Conservation (phyloP, 2,797 vertebrate genomes). For the Tinamus major region DNA sequence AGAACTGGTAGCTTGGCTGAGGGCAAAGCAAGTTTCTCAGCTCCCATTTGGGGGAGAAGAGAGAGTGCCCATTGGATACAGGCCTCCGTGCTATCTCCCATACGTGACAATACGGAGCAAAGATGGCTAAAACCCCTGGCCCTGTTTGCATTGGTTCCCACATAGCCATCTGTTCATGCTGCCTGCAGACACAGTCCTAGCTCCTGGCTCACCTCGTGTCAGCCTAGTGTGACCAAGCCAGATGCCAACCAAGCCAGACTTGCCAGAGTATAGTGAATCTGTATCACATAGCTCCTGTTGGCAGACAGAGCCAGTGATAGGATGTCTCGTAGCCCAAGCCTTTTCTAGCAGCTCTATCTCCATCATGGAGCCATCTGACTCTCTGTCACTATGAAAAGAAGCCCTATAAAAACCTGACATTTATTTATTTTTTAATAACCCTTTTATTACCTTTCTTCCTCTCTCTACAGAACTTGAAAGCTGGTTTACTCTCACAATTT, state of each 20-base stretch:
- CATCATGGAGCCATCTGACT: background rate
- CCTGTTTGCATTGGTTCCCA: background rate
- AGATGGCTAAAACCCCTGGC: background rate
- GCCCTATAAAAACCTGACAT: background rate
- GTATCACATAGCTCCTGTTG: background rate
- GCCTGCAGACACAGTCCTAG: rapidly evolving
- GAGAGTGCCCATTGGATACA: background rate
- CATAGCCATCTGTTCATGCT: background rate
- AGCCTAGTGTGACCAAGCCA: background rate
- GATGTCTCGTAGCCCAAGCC: background rate
- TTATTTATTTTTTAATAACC: conserved; percentile 77
- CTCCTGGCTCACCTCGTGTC: background rate
- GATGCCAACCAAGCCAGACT: background rate
- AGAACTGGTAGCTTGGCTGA: background rate
- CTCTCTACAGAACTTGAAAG: conserved; percentile 54
- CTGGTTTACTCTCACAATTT: conserved; percentile 72
- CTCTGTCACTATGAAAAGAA: conserved; percentile 43
- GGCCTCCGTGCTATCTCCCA: background rate
- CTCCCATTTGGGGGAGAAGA: background rate
- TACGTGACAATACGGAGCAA: background rate
- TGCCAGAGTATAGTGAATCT: background rate
- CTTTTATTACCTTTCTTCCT: conserved; percentile 60
- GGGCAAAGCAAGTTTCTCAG: background rate
- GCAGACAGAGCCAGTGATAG: background rate
- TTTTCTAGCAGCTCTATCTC: background rate